These are phyloP conservation scores for Bombus vancouverensis DNA, from an alignment of 1,140 invertebrate genomes.

Conservation along the genomic window DNA sequence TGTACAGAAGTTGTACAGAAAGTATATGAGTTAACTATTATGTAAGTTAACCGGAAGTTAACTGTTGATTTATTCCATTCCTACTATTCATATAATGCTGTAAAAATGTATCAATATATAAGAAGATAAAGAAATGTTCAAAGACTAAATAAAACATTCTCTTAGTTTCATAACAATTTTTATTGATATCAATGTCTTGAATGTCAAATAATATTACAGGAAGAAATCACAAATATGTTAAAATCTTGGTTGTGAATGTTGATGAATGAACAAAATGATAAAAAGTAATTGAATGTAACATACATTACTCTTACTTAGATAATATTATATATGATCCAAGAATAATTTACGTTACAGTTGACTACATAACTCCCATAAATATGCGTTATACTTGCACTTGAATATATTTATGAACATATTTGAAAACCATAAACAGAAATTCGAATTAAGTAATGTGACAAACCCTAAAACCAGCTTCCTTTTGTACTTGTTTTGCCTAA, in stretches of 20 bases:
- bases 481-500: slow-evolving; percentile 38
- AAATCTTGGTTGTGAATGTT: slow-evolving; percentile 19
- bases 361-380: slow-evolving; percentile 1
- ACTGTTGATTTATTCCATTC: slow-evolving; percentile 57
- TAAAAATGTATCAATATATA: slow-evolving; percentile 58
- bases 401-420: slow-evolving; percentile 4
- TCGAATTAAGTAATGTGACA: slow-evolving; percentile 17
- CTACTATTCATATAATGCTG: slow-evolving; percentile 47
- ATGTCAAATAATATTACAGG: slow-evolving; percentile 70
- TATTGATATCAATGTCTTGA: slow-evolving; percentile 71
- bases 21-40: slow-evolving; percentile 58
- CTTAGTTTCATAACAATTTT: slow-evolving; percentile 73
- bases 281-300: slow-evolving; percentile 22
- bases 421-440: slow-evolving; percentile 28
- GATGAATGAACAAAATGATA: slow-evolving; percentile 34
- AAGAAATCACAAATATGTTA: slow-evolving; percentile 55
- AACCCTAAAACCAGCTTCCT: slow-evolving; percentile 25
- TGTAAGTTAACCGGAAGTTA: slow-evolving; percentile 53
- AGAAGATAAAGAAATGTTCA: slow-evolving; percentile 32
- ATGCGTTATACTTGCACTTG: slow-evolving; percentile 17
- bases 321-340: slow-evolving; percentile 15
- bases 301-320: slow-evolving; percentile 14
- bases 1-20: slow-evolving; percentile 69
- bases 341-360: slow-evolving; percentile 17
- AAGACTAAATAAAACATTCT: slow-evolving; percentile 50